These are phyloP conservation scores for Dolichotis patagonum DNA, from an alignment of 2,113 vertebrate genomes.

Conservation along the genomic window DNA sequence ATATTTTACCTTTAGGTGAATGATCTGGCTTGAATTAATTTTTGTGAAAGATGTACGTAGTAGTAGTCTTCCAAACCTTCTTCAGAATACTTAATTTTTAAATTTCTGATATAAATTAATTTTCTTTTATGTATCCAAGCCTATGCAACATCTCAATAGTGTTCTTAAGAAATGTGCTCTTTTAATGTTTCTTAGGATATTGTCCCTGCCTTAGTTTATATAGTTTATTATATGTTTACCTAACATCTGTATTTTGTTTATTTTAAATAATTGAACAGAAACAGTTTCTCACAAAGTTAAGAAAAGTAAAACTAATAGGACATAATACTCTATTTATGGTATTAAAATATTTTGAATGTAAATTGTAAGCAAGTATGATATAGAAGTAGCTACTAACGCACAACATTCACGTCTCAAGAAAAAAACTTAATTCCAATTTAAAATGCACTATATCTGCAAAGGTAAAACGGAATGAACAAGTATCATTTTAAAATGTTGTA, in stretches of 20 bases:
- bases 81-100: not conserved
- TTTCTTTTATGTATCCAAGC: not conserved
- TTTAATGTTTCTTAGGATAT: not conserved
- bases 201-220: not conserved
- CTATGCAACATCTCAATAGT: not conserved
- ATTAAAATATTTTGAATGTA: constrained; percentile 36
- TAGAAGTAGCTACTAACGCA: constrained; percentile 52
- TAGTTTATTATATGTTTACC: not conserved
- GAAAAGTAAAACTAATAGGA: constrained; percentile 6
- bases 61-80: not conserved
- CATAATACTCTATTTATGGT: not conserved
- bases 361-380: constrained; percentile 23
- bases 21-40: not conserved
- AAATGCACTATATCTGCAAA: constrained; percentile 51
- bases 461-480: constrained; percentile 36
- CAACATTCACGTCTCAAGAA: not conserved
- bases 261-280: constrained; percentile 34
- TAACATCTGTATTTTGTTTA: not conserved
- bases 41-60: not conserved
- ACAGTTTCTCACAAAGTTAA: not conserved
- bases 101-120: constrained; percentile 27
- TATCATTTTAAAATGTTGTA: constrained; percentile 5
- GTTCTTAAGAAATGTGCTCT: not conserved
- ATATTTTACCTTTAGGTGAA: not conserved
- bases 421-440: constrained; percentile 27